Evolutionary conservation across 2,888 invertebrate genomes (phyloP).

Genomic region (Platycheirus rosarum): DNA sequence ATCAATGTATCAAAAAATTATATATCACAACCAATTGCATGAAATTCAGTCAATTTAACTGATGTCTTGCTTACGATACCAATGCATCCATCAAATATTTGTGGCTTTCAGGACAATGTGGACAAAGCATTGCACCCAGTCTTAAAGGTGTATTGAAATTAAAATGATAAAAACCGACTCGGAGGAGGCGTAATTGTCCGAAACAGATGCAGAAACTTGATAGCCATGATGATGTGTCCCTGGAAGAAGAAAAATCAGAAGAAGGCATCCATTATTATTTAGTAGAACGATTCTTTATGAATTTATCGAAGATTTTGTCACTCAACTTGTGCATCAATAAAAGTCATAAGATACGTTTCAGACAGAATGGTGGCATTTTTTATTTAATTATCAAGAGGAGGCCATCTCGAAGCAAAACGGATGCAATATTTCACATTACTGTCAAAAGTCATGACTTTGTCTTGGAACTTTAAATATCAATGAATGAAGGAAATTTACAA

Average conservation of each 20-base stretch:
- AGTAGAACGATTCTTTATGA: constrained; percentile 60
- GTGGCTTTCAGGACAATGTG: constrained; percentile 51
- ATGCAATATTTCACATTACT: constrained; percentile 42
- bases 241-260: background rate
- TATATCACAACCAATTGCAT: constrained; percentile 52
- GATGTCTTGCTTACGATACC: constrained; percentile 50
- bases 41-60: constrained; percentile 47
- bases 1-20: constrained; percentile 36
- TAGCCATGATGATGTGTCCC: constrained; percentile 22
- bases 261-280: background rate
- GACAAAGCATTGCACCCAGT: constrained; percentile 59
- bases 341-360: constrained; percentile 61
- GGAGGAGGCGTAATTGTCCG: constrained; percentile 65
- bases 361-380: constrained; percentile 7
- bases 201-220: constrained; percentile 43
- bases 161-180: constrained; percentile 16
- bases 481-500: too few species aligned
- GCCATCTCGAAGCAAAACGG: constrained; percentile 33
- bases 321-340: constrained; percentile 65
- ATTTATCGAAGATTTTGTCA: constrained; percentile 70
- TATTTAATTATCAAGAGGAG: constrained; percentile 17
- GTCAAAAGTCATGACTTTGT: too few species aligned
- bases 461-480: too few species aligned
- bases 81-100: constrained; percentile 67
- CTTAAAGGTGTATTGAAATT: constrained; percentile 20